phyloP scores from a whole-genome alignment of 1,140 invertebrate species.

The Danaus plexippus region DNA sequence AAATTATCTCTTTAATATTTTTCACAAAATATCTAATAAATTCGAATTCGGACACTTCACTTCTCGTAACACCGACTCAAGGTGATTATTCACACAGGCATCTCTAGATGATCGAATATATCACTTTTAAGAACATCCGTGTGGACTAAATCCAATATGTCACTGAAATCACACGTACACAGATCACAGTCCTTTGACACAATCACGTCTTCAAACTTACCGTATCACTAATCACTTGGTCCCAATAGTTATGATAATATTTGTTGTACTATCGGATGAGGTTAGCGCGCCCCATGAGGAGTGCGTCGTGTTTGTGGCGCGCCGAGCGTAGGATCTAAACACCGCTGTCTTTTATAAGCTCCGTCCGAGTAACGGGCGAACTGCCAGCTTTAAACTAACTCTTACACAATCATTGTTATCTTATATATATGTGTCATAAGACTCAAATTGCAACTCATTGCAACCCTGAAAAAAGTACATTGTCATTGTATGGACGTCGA shows the following conservation, averaged over 20 bases:
- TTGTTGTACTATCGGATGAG: slow-evolving; percentile 56
- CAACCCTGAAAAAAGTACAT: no score
- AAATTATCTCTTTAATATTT: no score
- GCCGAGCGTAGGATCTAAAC: slow-evolving; percentile 59
- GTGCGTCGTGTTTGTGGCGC: slow-evolving; percentile 52
- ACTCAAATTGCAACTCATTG: no score
- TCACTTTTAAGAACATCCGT: slow-evolving; percentile 17
- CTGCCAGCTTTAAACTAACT: slow-evolving; percentile 52
- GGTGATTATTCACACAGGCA: slow-evolving; percentile 10
- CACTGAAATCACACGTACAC: slow-evolving; percentile 59
- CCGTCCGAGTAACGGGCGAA: slow-evolving; percentile 48
- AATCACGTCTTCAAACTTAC: slow-evolving; percentile 52
- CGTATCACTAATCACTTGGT: slow-evolving; percentile 70
- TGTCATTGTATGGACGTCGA: no score
- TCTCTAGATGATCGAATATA: slow-evolving; percentile 9
- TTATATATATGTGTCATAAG: no score
- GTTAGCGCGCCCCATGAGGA: slow-evolving; percentile 67
- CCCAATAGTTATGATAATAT: slow-evolving; percentile 51
- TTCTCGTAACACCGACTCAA: slow-evolving; percentile 46
- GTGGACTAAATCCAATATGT: slow-evolving; percentile 37
- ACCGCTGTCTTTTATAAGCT: slow-evolving; percentile 67
- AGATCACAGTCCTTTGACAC: slow-evolving; percentile 51
- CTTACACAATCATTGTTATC: slow-evolving; percentile 1
- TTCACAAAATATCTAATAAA: no score
- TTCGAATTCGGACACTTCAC: slow-evolving; percentile 21